Evolutionary conservation across 2,797 vertebrate species (phyloP).

Genomic region (Parotocinclus haroldoi): DNA sequence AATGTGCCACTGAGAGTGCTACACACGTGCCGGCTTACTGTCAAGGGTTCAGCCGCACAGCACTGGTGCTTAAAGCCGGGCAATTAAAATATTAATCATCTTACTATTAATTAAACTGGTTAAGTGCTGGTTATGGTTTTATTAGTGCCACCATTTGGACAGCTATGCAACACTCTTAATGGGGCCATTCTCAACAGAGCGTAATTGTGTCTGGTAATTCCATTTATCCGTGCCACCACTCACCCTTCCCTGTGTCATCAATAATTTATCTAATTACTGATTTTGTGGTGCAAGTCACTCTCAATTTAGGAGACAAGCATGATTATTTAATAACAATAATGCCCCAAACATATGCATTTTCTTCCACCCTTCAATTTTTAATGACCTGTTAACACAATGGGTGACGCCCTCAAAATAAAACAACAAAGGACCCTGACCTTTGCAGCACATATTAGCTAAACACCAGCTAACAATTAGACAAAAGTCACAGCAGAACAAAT

Average conservation of each 20-base stretch:
- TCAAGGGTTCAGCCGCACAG: conserved; percentile 34
- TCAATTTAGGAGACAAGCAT: conserved; percentile 90
- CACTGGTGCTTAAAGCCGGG: conserved; percentile 63
- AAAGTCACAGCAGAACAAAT: conserved; percentile 47
- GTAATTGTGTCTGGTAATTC: conserved; percentile 91
- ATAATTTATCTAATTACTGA: conserved; percentile 94
- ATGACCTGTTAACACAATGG: conserved; percentile 78
- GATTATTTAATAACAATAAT: conserved; percentile 92
- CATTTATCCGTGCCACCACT: conserved; percentile 78
- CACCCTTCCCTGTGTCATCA: conserved; percentile 77
- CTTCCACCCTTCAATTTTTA: conserved; percentile 73
- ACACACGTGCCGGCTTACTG: conserved; percentile 12
- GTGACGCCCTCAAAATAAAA: conserved; percentile 65
- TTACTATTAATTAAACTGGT: conserved; percentile 83
- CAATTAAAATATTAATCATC: conserved; percentile 85
- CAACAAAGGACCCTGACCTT: conserved; percentile 77
- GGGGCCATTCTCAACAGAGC: conserved; percentile 76
- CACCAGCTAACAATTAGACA: conserved; percentile 61
- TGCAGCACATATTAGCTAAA: conserved; percentile 54
- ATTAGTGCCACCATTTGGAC: conserved; percentile 77
- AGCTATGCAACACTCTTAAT: conserved; percentile 84
- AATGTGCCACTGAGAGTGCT: neutral
- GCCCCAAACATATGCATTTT: conserved; percentile 82
- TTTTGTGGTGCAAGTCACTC: conserved; percentile 86
- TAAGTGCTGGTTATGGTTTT: conserved; percentile 75